Base-by-base conservation (phyloP, 2,797 vertebrate genomes). In the Hemibagrus guttatus region DNA sequence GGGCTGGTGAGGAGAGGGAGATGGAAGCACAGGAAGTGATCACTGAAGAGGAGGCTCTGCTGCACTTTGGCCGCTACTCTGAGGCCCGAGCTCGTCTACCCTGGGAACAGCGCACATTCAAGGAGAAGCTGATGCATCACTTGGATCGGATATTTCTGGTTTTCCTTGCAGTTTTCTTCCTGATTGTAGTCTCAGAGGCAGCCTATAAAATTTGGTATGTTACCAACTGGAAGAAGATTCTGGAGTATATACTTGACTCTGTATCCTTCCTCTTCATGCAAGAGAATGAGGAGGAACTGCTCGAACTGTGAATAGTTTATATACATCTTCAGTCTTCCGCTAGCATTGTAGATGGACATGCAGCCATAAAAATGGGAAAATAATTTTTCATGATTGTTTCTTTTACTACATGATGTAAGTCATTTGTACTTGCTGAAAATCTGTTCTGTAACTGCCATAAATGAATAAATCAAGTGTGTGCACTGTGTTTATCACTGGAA, bases 181-280 rank as follows among this genome's bases (percentile, higher is more conserved):
- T 95, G 0, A 12, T 94, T 23, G 0, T 95, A 0, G 0, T 95
- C 19, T 90, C 63, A 39, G 95, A 96, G 69, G 82, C 59, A 61
- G 0, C 19, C 42, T 96, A 94, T 91, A 96, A 96, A 91, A 71
- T 94, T 7, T 96, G 94, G 94, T 95, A 94, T 19, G 83, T 96
- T 87, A 93, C 90, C 49, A 92, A 92, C 16, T 5, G 91, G 64
- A 91, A 84, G 14, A 94, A 92, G 87, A 89, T 94, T 66, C 66
- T 49, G 49, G 89, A 86, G 39, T 93, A 90, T 86, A 35, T 93
- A 64, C 81, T 85, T 8, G 91, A 94, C 23, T 81, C 28, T 0
- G 68, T 91, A 31, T 75, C 85, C 8, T 92, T 80, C 85, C 54
- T 96, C 28, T 91, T 95, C 69, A 89, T 84, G 0, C 93, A 94